Conservation (phyloP, 1,140 invertebrate species). For the Aradophagus sp. region DNA sequence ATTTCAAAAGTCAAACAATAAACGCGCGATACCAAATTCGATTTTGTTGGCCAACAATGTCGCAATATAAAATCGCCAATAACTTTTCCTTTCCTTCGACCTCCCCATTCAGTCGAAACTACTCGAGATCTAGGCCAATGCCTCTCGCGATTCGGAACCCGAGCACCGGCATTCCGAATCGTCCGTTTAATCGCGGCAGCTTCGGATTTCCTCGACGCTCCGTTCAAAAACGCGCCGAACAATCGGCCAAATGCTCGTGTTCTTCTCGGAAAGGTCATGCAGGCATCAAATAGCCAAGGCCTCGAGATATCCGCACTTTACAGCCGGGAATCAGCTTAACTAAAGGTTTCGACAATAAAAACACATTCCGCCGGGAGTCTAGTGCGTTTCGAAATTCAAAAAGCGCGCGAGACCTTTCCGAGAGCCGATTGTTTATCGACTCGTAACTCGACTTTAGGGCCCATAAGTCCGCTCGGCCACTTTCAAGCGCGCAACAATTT, state of each 20-base stretch:
- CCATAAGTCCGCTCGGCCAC: slow-evolving; percentile 40
- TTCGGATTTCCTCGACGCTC: too few species aligned
- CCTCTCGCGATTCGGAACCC: too few species aligned
- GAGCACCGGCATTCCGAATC: too few species aligned
- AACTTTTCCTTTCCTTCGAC: too few species aligned
- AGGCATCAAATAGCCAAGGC: slow-evolving; percentile 26
- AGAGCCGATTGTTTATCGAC: slow-evolving; percentile 44
- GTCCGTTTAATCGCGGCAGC: slow-evolving; percentile 7
- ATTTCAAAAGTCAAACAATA: slow-evolving; percentile 12
- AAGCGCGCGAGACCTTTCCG: slow-evolving; percentile 31
- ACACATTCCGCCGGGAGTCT: slow-evolving; percentile 25
- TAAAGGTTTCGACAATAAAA: slow-evolving; percentile 43
- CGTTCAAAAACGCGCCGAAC: too few species aligned
- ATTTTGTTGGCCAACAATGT: too few species aligned
- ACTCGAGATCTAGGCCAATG: too few species aligned
- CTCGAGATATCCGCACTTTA: slow-evolving; percentile 41
- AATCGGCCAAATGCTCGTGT: slow-evolving; percentile 35
- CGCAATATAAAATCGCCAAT: too few species aligned
- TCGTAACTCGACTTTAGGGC: slow-evolving; percentile 48
- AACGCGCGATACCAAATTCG: background rate
- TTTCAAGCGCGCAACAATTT: slow-evolving; percentile 33
- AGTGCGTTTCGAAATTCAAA: slow-evolving; percentile 38
- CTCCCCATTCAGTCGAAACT: too few species aligned
- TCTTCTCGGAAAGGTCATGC: slow-evolving; percentile 46
- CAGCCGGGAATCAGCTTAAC: slow-evolving; percentile 32